These are phyloP conservation scores for Pachliopta kotzebuea DNA, from an alignment of 2,888 invertebrate genomes.

Conservation along the genomic window DNA sequence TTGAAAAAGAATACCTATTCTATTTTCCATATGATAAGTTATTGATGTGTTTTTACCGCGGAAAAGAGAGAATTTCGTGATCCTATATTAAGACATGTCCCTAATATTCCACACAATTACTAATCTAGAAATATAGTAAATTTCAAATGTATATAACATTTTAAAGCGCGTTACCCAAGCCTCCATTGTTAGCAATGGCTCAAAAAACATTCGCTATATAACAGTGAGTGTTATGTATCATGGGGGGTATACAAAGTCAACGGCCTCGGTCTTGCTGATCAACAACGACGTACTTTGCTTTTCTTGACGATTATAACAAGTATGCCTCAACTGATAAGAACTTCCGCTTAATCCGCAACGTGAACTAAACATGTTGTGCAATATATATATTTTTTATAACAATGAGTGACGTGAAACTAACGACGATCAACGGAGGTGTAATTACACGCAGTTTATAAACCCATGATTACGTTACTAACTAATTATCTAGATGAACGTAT, in stretches of 20 bases:
- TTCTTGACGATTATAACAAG: conserved; percentile 8
- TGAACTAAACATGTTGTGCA: conserved; percentile 10
- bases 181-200: conserved; percentile 3
- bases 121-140: too few species aligned
- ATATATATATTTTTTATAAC: conserved; percentile 1
- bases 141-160: too few species aligned
- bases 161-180: not conserved
- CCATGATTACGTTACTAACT: not conserved
- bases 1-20: too few species aligned
- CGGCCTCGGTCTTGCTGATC: conserved; percentile 4
- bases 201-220: conserved; percentile 6
- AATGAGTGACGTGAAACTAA: not conserved
- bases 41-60: too few species aligned
- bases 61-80: too few species aligned
- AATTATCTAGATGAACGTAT: too few species aligned
- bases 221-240: conserved; percentile 7
- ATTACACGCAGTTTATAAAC: too few species aligned
- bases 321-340: conserved; percentile 14
- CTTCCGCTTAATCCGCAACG: conserved; percentile 10
- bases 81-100: too few species aligned
- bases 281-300: conserved; percentile 2
- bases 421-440: not conserved
- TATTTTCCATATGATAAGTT: too few species aligned
- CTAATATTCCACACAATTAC: too few species aligned
- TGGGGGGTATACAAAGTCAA: conserved; percentile 17